A percentile compares a stretch with the other conserved stretches of the same genome.
phyloP scores from a whole-genome alignment of 2,797 vertebrate species.

The Siniperca obscura region DNA sequence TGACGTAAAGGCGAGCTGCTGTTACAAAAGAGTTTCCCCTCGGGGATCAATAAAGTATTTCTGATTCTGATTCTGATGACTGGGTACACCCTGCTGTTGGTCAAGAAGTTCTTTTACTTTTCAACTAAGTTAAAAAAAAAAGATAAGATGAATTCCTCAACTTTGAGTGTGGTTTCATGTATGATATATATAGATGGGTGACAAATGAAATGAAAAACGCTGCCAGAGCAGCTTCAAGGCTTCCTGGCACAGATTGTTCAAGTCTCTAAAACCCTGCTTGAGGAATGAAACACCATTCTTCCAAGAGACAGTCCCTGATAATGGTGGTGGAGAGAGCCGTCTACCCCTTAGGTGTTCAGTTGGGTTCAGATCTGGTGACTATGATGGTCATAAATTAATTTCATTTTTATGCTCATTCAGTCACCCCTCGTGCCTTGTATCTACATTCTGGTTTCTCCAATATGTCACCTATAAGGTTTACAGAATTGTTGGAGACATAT shows the following conservation, averaged over 20 bases:
- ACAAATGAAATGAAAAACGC: not conserved
- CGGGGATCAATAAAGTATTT: no score
- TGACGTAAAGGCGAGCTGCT: no score
- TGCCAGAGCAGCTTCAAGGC: not conserved
- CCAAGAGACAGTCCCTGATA: not conserved
- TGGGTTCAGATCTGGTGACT: not conserved
- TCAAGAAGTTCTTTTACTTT: not conserved
- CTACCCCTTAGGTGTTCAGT: not conserved
- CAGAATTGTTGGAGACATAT: not conserved
- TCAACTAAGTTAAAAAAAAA: not conserved
- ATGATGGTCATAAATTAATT: not conserved
- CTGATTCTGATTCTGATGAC: no score
- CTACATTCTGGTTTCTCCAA: not conserved
- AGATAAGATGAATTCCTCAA: not conserved
- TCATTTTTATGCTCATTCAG: not conserved
- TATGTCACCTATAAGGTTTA: not conserved
- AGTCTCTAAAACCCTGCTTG: not conserved
- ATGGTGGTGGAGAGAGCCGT: not conserved
- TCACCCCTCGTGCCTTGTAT: no score
- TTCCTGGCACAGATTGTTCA: not conserved
- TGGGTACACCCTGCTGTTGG: not conserved
- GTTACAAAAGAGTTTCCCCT: no score
- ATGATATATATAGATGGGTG: not conserved
- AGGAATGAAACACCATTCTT: not conserved
- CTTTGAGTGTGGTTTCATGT: not conserved